phyloP scores from a whole-genome alignment of 2,113 vertebrate species.

The Ptilorrhoa leucosticta region DNA sequence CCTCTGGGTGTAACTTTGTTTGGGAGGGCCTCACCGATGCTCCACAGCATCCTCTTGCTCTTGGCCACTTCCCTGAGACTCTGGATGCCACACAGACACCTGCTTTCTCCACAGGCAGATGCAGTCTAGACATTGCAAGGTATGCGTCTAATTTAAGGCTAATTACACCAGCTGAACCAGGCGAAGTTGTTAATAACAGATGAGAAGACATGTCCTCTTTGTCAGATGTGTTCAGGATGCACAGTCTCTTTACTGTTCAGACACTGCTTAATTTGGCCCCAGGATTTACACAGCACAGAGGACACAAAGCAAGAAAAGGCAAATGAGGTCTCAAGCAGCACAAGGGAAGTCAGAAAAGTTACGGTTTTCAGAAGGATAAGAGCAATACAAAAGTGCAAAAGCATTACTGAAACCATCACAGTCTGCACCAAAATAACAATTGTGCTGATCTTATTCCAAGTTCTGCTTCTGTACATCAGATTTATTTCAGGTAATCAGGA shows the following conservation, averaged over 20 bases:
- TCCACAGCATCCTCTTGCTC: not conserved
- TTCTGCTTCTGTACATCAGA: not conserved
- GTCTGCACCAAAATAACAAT: not conserved
- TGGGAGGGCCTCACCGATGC: not conserved
- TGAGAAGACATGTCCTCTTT: not conserved
- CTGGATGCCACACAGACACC: not conserved
- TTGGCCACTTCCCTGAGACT: not conserved
- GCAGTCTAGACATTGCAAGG: not conserved
- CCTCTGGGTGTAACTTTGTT: accelerated
- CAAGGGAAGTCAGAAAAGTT: not conserved
- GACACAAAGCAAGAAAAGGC: not conserved
- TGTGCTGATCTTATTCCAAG: not conserved
- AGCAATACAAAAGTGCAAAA: not conserved
- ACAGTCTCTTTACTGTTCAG: not conserved
- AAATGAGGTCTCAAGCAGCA: not conserved
- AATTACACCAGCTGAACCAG: not conserved
- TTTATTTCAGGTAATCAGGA: not conserved
- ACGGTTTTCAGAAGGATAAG: not conserved
- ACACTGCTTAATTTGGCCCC: not conserved
- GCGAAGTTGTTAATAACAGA: not conserved
- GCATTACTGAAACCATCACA: not conserved
- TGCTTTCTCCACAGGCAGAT: not conserved
- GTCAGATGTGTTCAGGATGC: not conserved
- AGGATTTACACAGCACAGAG: not conserved
- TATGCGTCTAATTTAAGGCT: not conserved